These are phyloP conservation scores for Melinopterus prodromus DNA, from an alignment of 2,888 invertebrate genomes.

Conservation along the genomic window DNA sequence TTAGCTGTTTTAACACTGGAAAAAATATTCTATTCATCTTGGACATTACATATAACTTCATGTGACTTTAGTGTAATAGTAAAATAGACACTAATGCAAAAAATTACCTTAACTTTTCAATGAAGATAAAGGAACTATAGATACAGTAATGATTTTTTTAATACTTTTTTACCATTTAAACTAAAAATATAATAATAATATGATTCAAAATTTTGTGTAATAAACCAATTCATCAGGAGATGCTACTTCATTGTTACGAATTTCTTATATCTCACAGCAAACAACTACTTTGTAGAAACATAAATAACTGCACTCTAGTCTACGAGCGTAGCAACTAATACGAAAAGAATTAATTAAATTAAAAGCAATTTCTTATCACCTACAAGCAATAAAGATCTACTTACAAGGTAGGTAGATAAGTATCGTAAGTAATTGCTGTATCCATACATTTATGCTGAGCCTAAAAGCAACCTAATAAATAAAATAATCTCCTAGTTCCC, in stretches of 20 bases:
- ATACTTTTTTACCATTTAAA: too few species aligned
- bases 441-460: slow-evolving; percentile 76
- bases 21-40: too few species aligned
- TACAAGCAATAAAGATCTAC: slow-evolving; percentile 50
- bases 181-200: too few species aligned
- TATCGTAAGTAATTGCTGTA: slow-evolving; percentile 69
- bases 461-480: slow-evolving; percentile 56
- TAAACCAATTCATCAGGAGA: not conserved
- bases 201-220: not conserved
- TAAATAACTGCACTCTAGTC: not conserved
- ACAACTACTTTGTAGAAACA: not conserved
- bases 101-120: too few species aligned
- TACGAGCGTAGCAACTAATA: not conserved
- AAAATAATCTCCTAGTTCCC: slow-evolving; percentile 15
- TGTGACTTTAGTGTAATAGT: too few species aligned
- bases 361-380: slow-evolving; percentile 5
- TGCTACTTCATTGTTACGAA: not conserved
- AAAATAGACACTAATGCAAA: too few species aligned
- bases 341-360: not conserved
- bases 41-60: too few species aligned
- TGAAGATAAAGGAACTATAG: too few species aligned
- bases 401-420: slow-evolving; percentile 75
- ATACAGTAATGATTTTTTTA: too few species aligned
- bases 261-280: not conserved
- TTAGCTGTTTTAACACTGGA: too few species aligned